Conservation (phyloP, 2,797 vertebrate species). For the Enteromius viviparus region DNA sequence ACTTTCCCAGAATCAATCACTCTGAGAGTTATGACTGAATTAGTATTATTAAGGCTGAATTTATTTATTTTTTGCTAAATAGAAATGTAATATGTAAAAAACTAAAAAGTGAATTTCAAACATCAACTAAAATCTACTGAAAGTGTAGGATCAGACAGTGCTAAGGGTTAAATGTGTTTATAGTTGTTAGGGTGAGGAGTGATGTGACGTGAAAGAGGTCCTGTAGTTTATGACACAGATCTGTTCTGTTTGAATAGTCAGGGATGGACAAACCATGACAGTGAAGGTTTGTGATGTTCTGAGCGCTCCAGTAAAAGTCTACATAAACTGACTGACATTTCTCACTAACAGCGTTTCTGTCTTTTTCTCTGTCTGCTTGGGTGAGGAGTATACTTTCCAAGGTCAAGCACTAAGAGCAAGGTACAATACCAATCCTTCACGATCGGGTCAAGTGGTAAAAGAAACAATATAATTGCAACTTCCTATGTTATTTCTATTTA, state of each 20-base stretch:
- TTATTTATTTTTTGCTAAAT: neutral
- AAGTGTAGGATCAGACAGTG: neutral
- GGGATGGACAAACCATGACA: neutral
- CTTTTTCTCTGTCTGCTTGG: conserved; percentile 5
- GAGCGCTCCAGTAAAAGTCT: conserved; percentile 35
- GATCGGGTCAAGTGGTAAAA: conserved; percentile 67
- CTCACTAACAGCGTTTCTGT: conserved; percentile 27
- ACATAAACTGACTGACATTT: conserved; percentile 40
- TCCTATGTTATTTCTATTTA: conserved; percentile 9
- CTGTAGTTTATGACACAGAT: conserved; percentile 21
- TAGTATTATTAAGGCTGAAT: neutral
- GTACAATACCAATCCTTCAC: conserved; percentile 65
- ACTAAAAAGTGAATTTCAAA: neutral
- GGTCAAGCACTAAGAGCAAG: conserved; percentile 62
- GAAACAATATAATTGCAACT: conserved; percentile 20
- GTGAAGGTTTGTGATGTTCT: neutral
- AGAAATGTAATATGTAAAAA: neutral
- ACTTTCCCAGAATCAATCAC: no score
- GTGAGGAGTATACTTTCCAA: conserved; percentile 61
- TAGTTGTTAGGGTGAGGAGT: conserved; percentile 38
- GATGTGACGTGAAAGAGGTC: conserved; percentile 11
- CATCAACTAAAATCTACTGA: neutral
- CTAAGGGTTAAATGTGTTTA: neutral
- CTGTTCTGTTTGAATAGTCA: neutral
- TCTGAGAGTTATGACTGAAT: neutral